Base-by-base conservation (phyloP, 2,888 invertebrate genomes). In the Lysandra bellargus region DNA sequence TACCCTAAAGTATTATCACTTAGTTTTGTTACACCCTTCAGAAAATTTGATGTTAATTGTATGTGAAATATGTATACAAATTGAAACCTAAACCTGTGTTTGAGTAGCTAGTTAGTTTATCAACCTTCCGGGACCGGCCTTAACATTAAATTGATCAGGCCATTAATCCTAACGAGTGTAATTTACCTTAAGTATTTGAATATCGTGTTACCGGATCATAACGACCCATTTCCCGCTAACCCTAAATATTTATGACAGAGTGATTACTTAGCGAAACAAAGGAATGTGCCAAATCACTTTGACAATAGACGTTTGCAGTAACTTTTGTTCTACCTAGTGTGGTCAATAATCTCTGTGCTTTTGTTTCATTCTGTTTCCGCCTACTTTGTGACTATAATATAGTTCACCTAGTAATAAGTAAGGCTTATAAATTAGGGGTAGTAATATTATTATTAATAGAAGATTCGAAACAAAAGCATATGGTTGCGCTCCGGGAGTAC, bases 161-260 rank as follows among this genome's bases (percentile, higher is more conserved):
- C 33, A 69, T 69, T 33, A 17, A 69, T 69, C 69, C 69, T 69
- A 69, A 69, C 69, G 69, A 69, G 69, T 69, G 33, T 69, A 69
- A 14, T 69, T 69, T 69, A 69, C 69, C 69, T 37, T 69, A 33
- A 69, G 37, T 37, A 69, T 69, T 69, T 69, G 33, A 69, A 69
- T 69, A 69, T 69, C 69, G 33, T 69, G 33, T 69, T 69, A 69
- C 69, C 69, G 64, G 30, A 64, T 64, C 69, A 69, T 17, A 64
- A 30, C 9, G 30, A 64, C 64, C 69, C 12, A 33, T 17, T 69
- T 69, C 69, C 64, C 64, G 30, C 30, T 30, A 14, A 69, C 64
- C 69, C 33, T 69, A 33, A 37, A 37, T 37, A 69, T 69, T 69
- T 33, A 69, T 69, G 33, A 69, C 33, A 37, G 14, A 37, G 33